phyloP scores from a whole-genome alignment of 2,113 vertebrate genomes.

The Psammodynastes pulverulentus region DNA sequence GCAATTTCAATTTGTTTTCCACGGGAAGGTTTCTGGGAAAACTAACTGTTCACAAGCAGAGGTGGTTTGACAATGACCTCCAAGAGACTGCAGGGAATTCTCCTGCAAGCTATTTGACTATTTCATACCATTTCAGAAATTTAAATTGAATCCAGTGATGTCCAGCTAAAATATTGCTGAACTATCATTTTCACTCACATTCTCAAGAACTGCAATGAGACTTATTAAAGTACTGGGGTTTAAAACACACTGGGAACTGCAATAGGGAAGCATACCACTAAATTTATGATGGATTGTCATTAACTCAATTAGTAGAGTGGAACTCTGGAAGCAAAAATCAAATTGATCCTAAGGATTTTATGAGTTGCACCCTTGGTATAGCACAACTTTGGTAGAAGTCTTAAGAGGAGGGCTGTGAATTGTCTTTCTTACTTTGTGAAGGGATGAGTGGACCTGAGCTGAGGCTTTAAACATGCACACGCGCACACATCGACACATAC shows the following conservation, averaged over 20 bases:
- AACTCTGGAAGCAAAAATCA: slow-evolving; percentile 14
- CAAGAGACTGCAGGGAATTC: slow-evolving; percentile 28
- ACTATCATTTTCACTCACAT: slow-evolving; percentile 40
- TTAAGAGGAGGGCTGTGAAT: slow-evolving; percentile 17
- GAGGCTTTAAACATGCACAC: neutral
- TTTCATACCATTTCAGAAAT: slow-evolving; percentile 40
- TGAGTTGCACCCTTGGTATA: slow-evolving; percentile 1
- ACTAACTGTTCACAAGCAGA: slow-evolving; percentile 15
- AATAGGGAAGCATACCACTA: slow-evolving; percentile 1
- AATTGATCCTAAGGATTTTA: slow-evolving; percentile 42
- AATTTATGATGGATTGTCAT: slow-evolving; percentile 28
- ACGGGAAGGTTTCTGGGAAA: slow-evolving; percentile 29
- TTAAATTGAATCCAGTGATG: slow-evolving; percentile 43
- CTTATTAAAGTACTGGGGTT: slow-evolving; percentile 9
- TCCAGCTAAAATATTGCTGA: slow-evolving; percentile 42
- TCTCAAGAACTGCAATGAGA: slow-evolving; percentile 29
- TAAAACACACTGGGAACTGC: slow-evolving; percentile 27
- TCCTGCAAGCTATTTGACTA: slow-evolving; percentile 35
- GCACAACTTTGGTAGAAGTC: slow-evolving; percentile 26
- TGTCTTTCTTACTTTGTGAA: slow-evolving; percentile 39
- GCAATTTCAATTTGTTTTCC: slow-evolving; percentile 20
- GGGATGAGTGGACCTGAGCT: slow-evolving; percentile 34
- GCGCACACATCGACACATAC: neutral
- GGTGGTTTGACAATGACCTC: slow-evolving; percentile 37
- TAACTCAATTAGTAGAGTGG: slow-evolving; percentile 16